Evolutionary conservation across 2,888 invertebrate species (phyloP).

Genomic region (Drosophila incognita): DNA sequence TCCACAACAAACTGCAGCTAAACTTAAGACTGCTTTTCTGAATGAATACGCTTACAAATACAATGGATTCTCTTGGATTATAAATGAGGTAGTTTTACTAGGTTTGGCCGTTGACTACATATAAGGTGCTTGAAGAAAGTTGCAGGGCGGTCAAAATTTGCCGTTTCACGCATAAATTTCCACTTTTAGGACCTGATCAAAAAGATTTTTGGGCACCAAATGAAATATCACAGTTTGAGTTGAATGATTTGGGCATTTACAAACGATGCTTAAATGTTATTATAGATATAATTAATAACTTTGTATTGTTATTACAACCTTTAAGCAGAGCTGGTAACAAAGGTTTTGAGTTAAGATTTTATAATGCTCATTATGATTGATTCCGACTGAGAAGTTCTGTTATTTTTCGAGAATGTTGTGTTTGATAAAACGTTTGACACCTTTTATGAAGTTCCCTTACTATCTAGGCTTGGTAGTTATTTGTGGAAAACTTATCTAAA

Average conservation of each 20-base stretch:
- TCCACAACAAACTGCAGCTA: slow-evolving; percentile 5
- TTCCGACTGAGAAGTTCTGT: neutral
- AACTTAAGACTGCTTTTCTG: slow-evolving; percentile 25
- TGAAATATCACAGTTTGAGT: neutral
- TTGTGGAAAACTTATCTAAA: neutral
- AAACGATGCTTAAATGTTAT: neutral
- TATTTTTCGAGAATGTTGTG: neutral
- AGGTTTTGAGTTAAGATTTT: neutral
- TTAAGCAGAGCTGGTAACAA: neutral
- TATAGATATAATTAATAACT: neutral
- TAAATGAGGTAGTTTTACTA: slow-evolving; percentile 46
- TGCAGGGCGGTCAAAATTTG: slow-evolving; percentile 27
- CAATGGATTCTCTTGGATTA: slow-evolving; percentile 17
- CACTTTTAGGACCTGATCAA: slow-evolving; percentile 20
- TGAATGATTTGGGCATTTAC: neutral
- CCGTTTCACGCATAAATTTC: slow-evolving; percentile 58
- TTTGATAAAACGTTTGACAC: neutral
- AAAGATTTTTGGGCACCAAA: neutral
- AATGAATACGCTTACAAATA: slow-evolving; percentile 45
- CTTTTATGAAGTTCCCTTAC: neutral
- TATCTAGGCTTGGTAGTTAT: neutral
- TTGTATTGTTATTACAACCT: neutral
- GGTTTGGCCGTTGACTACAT: neutral
- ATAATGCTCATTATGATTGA: neutral
- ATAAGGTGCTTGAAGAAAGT: slow-evolving; percentile 25